Conservation (phyloP, 2,797 vertebrate species). For the Geotrypetes seraphini region DNA sequence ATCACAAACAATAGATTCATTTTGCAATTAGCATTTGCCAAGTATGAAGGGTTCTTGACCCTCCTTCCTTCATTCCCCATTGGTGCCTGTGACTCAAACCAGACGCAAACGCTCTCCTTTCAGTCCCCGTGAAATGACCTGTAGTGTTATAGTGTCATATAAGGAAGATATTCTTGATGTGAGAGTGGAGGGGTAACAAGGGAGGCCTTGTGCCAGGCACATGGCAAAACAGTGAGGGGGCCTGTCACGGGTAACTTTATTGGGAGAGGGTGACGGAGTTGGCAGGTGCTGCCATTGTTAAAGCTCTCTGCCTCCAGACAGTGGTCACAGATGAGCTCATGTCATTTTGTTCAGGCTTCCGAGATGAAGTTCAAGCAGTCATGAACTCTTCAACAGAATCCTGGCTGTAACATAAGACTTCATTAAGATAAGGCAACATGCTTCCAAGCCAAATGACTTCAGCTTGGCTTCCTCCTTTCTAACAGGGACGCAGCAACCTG, state of each 20-base stretch:
- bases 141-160: constrained; percentile 51
- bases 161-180: constrained; percentile 43
- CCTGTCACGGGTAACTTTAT: constrained; percentile 48
- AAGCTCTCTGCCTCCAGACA: constrained; percentile 53
- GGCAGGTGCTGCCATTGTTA: constrained; percentile 84
- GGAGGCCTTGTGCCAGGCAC: constrained; percentile 74
- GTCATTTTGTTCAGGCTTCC: constrained; percentile 36
- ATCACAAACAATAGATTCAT: constrained; percentile 50
- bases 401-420: constrained; percentile 28
- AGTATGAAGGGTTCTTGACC: constrained; percentile 43
- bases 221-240: constrained; percentile 56
- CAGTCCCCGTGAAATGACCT: constrained; percentile 54
- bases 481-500: constrained; percentile 14
- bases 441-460: constrained; percentile 30
- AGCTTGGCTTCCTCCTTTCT: constrained; percentile 11
- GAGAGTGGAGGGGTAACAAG: constrained; percentile 57
- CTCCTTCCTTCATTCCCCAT: constrained; percentile 28
- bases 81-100: constrained; percentile 55
- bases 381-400: constrained; percentile 24
- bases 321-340: constrained; percentile 48
- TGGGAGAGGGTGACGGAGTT: constrained; percentile 46
- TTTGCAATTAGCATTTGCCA: constrained; percentile 56
- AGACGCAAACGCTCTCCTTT: constrained; percentile 71
- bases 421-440: constrained; percentile 31
- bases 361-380: constrained; percentile 26